These are phyloP conservation scores for Rhodeus uyekii DNA, from an alignment of 2,797 vertebrate species.

Conservation along the genomic window DNA sequence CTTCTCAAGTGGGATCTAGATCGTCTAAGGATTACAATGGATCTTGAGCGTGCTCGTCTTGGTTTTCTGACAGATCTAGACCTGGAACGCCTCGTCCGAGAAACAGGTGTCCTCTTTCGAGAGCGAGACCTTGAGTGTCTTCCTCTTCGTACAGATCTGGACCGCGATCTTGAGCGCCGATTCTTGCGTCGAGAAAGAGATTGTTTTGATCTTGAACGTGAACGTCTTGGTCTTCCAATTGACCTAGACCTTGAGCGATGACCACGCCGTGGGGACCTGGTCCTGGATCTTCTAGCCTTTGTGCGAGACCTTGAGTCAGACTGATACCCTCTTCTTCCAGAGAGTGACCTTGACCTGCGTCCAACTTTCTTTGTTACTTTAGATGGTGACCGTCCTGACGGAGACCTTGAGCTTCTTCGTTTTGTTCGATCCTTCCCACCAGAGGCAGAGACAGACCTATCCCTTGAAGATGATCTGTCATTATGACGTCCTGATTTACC, in stretches of 20 bases:
- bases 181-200: constrained; percentile 56
- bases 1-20: constrained; percentile 62
- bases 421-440: constrained; percentile 55
- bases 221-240: constrained; percentile 65
- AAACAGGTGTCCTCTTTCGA: constrained; percentile 69
- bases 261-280: constrained; percentile 55
- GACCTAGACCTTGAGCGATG: constrained; percentile 73
- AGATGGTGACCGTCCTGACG: constrained; percentile 70
- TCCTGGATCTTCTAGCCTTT: constrained; percentile 57
- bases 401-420: constrained; percentile 74
- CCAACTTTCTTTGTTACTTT: constrained; percentile 49
- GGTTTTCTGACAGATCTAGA: constrained; percentile 71
- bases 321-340: constrained; percentile 52
- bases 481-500: constrained; percentile 51
- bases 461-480: constrained; percentile 55
- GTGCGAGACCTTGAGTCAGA: constrained; percentile 58
- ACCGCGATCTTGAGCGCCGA: constrained; percentile 70
- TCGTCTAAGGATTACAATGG: constrained; percentile 66
- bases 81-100: constrained; percentile 70
- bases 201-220: constrained; percentile 71
- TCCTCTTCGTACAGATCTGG: constrained; percentile 67
- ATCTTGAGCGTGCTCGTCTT: constrained; percentile 75
- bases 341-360: constrained; percentile 57
- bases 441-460: constrained; percentile 57
- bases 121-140: constrained; percentile 77